Base-by-base conservation (phyloP, 1,140 invertebrate species). In the Pseudoatta argentina region DNA sequence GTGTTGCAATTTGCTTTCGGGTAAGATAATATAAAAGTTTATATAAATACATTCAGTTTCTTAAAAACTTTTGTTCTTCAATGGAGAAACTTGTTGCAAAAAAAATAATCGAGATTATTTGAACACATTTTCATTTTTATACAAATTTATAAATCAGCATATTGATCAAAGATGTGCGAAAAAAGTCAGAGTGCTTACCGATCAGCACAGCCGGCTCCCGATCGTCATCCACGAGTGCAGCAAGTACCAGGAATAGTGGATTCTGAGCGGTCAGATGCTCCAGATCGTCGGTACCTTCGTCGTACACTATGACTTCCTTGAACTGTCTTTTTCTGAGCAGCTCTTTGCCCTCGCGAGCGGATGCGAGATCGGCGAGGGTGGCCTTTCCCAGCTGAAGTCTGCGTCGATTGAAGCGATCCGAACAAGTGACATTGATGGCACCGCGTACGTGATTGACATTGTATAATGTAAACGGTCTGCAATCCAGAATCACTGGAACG, bases 341-440 rank as follows among this genome's bases (percentile, higher is more conserved):
- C 78, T 97, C 97, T 91, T 97, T 97, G 77, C 96, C 97, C 30
- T 97, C 96, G 67, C 96, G 92, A 39, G 96, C 96, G 14, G 96
- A 96, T 0, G 97, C 96, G 79, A 98, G 92, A 92, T 98, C 97
- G 24, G 96, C 96, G 12, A 97, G 93, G 2, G 95, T 96, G 1
- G 96, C 96, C 89, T 97, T 97, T 2, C 97, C 97, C 87, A 96
- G 96, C 91, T 97, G 97, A 77, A 98, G 94, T 27, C 97, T 94
- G 87, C 96, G 95, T 57, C 97, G 95, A 91, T 97, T 97, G 93
- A 97, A 97, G 53, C 97, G 94, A 93, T 98, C 97, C 2, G 96
- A 96, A 92, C 97, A 97, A 93, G 97, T 97, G 27, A 98, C 96
- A 94, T 98, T 98, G 79, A 98, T 96, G 21, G 97, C 97, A 18